These are phyloP conservation scores for Caenorhabditis panamensis DNA, from an alignment of 2,888 invertebrate genomes.

Conservation along the genomic window DNA sequence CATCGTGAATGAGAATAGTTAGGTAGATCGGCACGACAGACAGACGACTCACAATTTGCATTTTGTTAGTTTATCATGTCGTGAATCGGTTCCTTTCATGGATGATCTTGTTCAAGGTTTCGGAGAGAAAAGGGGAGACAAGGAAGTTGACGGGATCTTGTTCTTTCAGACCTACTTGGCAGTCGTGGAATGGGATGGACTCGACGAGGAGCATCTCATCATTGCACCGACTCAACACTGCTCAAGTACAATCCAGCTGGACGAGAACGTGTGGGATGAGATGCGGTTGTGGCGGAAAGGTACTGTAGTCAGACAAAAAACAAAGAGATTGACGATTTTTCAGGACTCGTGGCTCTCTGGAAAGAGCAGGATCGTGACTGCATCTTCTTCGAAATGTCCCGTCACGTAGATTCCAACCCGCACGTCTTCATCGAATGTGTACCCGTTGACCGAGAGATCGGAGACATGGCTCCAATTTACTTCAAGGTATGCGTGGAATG, in stretches of 20 bases:
- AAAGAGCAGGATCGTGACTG: slow-evolving; percentile 86
- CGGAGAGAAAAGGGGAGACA: background rate
- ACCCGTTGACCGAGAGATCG: slow-evolving; percentile 89
- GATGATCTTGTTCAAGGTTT: background rate
- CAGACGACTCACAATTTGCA: slow-evolving; percentile 14
- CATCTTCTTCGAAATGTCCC: slow-evolving; percentile 92
- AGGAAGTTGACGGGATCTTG: background rate
- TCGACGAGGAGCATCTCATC: slow-evolving; percentile 90
- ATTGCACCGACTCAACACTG: slow-evolving; percentile 89
- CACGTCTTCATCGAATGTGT: slow-evolving; percentile 93
- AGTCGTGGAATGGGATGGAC: slow-evolving; percentile 88
- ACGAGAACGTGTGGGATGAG: slow-evolving; percentile 96
- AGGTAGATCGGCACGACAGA: slow-evolving; percentile 11
- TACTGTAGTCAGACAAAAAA: background rate
- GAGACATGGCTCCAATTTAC: slow-evolving; percentile 93
- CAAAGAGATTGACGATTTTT: background rate
- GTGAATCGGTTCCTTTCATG: background rate
- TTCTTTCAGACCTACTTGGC: slow-evolving; percentile 86
- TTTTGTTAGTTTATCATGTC: slow-evolving; percentile 18
- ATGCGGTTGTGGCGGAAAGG: slow-evolving; percentile 88
- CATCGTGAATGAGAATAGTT: slow-evolving; percentile 33
- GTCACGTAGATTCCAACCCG: slow-evolving; percentile 85
- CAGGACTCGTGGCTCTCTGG: slow-evolving; percentile 88
- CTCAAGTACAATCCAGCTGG: slow-evolving; percentile 89
- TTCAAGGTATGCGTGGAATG: slow-evolving; percentile 86